Percentiles rank a stretch among this genome's conserved stretches.
Evolutionary conservation across 2,113 vertebrate species (phyloP).

Genomic region (Castor canadensis): DNA sequence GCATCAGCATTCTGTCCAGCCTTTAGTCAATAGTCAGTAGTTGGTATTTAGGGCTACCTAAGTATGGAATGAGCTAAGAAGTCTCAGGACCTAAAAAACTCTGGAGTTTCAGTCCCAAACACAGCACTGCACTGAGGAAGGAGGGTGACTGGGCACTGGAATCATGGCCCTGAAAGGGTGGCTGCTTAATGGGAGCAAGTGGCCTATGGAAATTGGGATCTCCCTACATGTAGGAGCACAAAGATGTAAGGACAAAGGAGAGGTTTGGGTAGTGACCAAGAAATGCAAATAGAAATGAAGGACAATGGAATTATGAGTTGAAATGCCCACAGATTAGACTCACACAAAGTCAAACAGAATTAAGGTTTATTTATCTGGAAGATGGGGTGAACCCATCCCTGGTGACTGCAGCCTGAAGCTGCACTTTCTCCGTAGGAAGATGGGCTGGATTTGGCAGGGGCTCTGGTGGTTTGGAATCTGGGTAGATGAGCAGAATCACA

Average conservation of each 20-base stretch:
- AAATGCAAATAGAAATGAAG: conserved; percentile 20
- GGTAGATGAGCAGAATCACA: neutral
- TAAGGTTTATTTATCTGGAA: conserved; percentile 59
- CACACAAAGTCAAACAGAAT: neutral
- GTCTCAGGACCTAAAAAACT: neutral
- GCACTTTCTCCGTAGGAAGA: conserved; percentile 8
- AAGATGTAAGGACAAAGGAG: neutral
- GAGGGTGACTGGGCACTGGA: neutral
- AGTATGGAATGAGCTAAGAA: neutral
- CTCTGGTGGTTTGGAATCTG: conserved; percentile 58
- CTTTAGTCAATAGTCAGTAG: neutral
- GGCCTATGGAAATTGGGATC: neutral
- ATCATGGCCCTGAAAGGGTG: neutral
- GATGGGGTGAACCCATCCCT: neutral
- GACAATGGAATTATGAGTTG: neutral
- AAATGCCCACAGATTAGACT: conserved; percentile 25
- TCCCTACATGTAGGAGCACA: neutral
- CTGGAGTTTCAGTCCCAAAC: neutral
- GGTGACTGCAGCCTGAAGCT: neutral
- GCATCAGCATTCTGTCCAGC: neutral
- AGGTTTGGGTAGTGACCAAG: neutral
- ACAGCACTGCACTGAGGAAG: neutral
- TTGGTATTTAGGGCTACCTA: no score
- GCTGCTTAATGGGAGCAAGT: neutral
- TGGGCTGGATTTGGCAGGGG: neutral